Evolutionary conservation across 2,797 vertebrate species (phyloP).

Genomic region (Siniperca undulata): DNA sequence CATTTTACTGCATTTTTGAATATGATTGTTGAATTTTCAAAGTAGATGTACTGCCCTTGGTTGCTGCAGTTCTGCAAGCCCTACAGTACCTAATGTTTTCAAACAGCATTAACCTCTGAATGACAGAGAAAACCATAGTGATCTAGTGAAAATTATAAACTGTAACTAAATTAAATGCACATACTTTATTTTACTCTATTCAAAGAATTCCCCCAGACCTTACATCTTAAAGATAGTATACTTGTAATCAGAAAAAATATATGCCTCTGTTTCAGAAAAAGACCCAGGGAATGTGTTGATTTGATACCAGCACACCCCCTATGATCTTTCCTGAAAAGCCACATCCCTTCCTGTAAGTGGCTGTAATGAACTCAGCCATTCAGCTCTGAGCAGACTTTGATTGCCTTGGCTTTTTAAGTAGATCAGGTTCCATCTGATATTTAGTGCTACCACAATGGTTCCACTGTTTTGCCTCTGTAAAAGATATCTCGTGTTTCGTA

Average conservation of each 20-base stretch:
- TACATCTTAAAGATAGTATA: constrained; percentile 38
- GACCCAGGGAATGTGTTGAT: constrained; percentile 61
- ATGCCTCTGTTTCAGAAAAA: constrained; percentile 48
- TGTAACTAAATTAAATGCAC: constrained; percentile 38
- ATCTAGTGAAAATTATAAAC: constrained; percentile 29
- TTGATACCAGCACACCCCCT: constrained; percentile 57
- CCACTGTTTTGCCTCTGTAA: constrained; percentile 51
- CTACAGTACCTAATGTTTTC: constrained; percentile 26
- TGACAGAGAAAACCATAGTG: constrained; percentile 8
- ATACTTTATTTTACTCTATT: constrained; percentile 36
- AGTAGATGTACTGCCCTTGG: constrained; percentile 58
- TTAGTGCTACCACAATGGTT: constrained; percentile 59
- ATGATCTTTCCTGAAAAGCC: constrained; percentile 65
- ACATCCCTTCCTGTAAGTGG: constrained; percentile 69
- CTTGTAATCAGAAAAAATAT: constrained; percentile 33
- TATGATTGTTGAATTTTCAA: constrained; percentile 63
- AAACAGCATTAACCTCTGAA: constrained; percentile 36
- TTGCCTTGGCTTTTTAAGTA: constrained; percentile 65
- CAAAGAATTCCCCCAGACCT: constrained; percentile 19
- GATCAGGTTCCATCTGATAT: constrained; percentile 72
- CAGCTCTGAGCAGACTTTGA: constrained; percentile 61
- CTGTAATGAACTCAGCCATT: constrained; percentile 72
- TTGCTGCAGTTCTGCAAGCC: constrained; percentile 63
- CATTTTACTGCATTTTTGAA: constrained; percentile 49
- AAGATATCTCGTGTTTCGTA: constrained; percentile 36